phyloP scores from a whole-genome alignment of 2,797 vertebrate genomes.

The Holocentrus rufus region DNA sequence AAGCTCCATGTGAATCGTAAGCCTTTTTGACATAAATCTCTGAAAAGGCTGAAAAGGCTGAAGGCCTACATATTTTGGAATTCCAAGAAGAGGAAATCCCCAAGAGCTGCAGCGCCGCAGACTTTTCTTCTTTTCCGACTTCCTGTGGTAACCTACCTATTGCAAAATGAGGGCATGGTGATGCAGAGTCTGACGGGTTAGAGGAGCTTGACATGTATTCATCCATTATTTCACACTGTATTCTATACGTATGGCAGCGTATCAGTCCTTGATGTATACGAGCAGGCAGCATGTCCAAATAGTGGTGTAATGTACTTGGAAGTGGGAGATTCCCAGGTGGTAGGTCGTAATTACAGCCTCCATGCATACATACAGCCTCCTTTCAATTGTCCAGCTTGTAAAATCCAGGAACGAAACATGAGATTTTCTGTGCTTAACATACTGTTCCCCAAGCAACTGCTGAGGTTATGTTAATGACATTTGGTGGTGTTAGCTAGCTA shows the following conservation, averaged over 20 bases:
- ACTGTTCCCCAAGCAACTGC: too few species aligned
- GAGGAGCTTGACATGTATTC: background rate
- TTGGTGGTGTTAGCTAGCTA: too few species aligned
- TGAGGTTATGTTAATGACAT: too few species aligned
- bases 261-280: too few species aligned
- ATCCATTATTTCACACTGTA: background rate
- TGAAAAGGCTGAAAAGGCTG: background rate
- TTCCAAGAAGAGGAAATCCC: constrained; percentile 13
- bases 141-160: background rate
- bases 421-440: too few species aligned
- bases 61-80: background rate
- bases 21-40: background rate
- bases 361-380: too few species aligned
- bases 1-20: background rate
- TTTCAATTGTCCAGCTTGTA: too few species aligned
- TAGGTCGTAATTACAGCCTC: too few species aligned
- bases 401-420: too few species aligned
- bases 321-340: too few species aligned
- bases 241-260: background rate
- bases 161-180: constrained; percentile 11
- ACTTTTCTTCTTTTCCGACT: background rate
- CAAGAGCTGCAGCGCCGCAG: background rate
- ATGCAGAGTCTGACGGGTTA: background rate
- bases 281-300: too few species aligned
- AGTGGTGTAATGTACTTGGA: too few species aligned